phyloP scores from a whole-genome alignment of 2,113 vertebrate genomes.

The Epinephelus cyanopodus region DNA sequence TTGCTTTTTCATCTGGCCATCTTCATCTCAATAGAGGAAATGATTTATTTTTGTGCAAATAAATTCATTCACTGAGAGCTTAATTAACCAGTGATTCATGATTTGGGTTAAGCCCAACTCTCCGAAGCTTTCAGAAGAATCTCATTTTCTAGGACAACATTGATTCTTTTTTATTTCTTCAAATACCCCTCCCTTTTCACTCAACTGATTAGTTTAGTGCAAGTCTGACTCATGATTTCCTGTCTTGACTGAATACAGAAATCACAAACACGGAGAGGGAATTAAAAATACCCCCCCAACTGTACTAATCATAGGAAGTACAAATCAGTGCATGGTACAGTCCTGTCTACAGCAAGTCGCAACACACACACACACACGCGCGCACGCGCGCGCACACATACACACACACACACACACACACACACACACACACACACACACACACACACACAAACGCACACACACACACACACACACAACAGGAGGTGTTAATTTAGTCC shows the following conservation, averaged over 20 bases:
- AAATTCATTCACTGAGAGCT: slow-evolving; percentile 64
- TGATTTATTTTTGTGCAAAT: slow-evolving; percentile 71
- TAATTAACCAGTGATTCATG: slow-evolving; percentile 77
- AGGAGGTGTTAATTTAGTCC: too few species aligned
- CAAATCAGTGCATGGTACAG: slow-evolving; percentile 8
- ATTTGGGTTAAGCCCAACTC: slow-evolving; percentile 64
- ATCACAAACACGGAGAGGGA: slow-evolving; percentile 22
- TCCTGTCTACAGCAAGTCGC: neutral
- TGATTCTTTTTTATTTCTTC: slow-evolving; percentile 57
- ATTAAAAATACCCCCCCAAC: slow-evolving; percentile 5
- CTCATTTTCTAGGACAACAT: slow-evolving; percentile 70
- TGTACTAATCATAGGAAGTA: slow-evolving; percentile 29
- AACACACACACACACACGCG: neutral
- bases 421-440: neutral
- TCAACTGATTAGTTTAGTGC: slow-evolving; percentile 60
- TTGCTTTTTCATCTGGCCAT: slow-evolving; percentile 70
- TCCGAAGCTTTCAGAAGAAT: slow-evolving; percentile 63
- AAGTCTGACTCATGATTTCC: slow-evolving; percentile 54
- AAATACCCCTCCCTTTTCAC: slow-evolving; percentile 37
- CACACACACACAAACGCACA: neutral
- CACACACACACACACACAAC: neutral
- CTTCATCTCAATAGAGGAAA: slow-evolving; percentile 65
- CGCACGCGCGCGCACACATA: neutral
- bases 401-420: too few species aligned
- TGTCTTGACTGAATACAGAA: slow-evolving; percentile 43